A percentile compares a stretch with the other conserved stretches of the same genome.
These are phyloP conservation scores for Corythornis madagascariensis DNA, from an alignment of 2,113 vertebrate species.

Conservation along the genomic window DNA sequence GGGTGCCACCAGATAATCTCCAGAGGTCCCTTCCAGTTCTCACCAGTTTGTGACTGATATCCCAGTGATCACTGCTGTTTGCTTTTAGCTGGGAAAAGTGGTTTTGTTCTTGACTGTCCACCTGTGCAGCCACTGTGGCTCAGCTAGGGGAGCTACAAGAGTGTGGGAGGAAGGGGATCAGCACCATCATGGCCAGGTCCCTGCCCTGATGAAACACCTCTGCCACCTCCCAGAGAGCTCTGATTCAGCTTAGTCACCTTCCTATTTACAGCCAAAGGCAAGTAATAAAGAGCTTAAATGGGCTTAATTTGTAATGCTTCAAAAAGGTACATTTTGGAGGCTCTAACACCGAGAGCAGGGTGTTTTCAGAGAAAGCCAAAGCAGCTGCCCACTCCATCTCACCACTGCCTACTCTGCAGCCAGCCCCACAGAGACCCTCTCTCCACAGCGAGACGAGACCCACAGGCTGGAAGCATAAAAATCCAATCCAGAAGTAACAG, in stretches of 20 bases:
- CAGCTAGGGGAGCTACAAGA: not conserved
- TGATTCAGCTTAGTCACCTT: not conserved
- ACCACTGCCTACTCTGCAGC: not conserved
- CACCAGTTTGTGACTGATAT: not conserved
- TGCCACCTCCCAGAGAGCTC: accelerated
- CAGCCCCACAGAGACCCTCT: accelerated
- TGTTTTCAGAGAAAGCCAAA: not conserved
- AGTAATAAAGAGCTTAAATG: not conserved
- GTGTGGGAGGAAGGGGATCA: not conserved
- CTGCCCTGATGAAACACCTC: not conserved
- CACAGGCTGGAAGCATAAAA: not conserved
- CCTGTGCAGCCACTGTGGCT: not conserved
- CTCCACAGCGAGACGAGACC: accelerated
- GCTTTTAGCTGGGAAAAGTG: not conserved
- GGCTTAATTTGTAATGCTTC: not conserved
- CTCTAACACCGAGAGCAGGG: not conserved
- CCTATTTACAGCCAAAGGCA: not conserved
- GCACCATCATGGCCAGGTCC: not conserved
- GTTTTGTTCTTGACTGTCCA: not conserved
- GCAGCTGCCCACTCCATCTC: not conserved
- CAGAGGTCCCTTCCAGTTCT: not conserved
- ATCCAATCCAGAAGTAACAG: not conserved
- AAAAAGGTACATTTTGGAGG: not conserved
- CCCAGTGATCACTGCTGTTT: not conserved
- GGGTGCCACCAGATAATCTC: not conserved